Percentiles rank a stretch among this genome's conserved stretches.
These are phyloP conservation scores for Macroglossus sobrinus DNA, from an alignment of 2,113 vertebrate species.

Conservation along the genomic window DNA sequence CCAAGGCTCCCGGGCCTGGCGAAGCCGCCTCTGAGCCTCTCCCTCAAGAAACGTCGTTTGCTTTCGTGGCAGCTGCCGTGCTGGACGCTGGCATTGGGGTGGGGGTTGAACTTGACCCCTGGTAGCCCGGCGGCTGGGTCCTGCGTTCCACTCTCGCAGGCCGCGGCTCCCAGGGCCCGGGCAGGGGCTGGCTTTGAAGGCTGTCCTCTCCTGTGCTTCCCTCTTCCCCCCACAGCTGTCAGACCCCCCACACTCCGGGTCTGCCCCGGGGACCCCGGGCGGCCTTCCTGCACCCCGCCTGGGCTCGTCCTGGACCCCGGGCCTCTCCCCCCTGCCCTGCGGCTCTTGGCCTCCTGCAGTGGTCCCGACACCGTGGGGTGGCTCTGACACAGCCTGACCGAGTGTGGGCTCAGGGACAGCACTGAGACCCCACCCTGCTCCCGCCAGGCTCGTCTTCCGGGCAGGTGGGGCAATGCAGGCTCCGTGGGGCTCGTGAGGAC, in stretches of 20 bases:
- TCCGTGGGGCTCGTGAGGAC: not conserved
- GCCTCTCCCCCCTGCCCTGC: not conserved
- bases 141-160: accelerated
- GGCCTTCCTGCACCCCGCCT: not conserved
- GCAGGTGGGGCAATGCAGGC: no score
- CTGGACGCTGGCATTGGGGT: not conserved
- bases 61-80: not conserved
- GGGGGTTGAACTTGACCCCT: no score
- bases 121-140: not conserved
- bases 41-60: not conserved
- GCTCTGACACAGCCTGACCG: not conserved
- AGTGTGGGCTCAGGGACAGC: not conserved
- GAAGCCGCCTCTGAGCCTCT: not conserved
- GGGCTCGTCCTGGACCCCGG: not conserved
- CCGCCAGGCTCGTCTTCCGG: not conserved
- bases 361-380: not conserved
- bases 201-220: not conserved
- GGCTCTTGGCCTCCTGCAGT: not conserved
- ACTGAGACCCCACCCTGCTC: no score
- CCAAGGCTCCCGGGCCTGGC: not conserved
- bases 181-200: not conserved
- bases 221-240: not conserved
- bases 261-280: not conserved
- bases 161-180: not conserved
- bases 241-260: no score